Evolutionary conservation across 2,797 vertebrate species (phyloP).

Genomic region (Oreortyx pictus): DNA sequence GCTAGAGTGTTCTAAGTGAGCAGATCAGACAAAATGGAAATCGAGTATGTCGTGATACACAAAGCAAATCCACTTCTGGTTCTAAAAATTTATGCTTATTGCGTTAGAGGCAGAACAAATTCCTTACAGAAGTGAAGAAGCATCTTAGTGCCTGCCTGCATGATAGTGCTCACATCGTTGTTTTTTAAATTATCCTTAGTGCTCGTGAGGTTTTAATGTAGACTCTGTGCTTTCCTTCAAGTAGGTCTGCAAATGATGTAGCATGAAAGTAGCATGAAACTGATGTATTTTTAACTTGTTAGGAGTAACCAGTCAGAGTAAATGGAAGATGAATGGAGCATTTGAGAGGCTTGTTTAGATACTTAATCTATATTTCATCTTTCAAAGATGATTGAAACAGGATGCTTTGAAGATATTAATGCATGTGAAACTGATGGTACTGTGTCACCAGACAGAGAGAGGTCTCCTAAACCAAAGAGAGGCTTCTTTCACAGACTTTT

Average conservation of each 20-base stretch:
- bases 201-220: background rate
- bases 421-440: constrained; percentile 82
- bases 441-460: constrained; percentile 79
- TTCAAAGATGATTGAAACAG: constrained; percentile 93
- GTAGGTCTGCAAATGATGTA: background rate
- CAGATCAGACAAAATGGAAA: background rate
- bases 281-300: background rate
- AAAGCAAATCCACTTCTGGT: background rate
- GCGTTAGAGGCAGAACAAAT: background rate
- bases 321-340: background rate
- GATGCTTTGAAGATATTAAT: constrained; percentile 93
- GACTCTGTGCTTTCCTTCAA: background rate
- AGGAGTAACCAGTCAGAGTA: background rate
- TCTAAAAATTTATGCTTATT: background rate
- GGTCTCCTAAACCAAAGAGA: constrained; percentile 86
- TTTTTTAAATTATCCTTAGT: rapidly evolving
- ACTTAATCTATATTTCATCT: constrained; percentile 17
- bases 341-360: background rate
- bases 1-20: background rate
- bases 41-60: background rate
- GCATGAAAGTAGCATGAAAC: background rate
- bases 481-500: constrained; percentile 91
- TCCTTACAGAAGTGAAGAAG: background rate
- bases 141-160: background rate
- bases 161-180: background rate